Evolutionary conservation across 2,113 vertebrate species (phyloP).

Genomic region (Pseudopipra pipra): DNA sequence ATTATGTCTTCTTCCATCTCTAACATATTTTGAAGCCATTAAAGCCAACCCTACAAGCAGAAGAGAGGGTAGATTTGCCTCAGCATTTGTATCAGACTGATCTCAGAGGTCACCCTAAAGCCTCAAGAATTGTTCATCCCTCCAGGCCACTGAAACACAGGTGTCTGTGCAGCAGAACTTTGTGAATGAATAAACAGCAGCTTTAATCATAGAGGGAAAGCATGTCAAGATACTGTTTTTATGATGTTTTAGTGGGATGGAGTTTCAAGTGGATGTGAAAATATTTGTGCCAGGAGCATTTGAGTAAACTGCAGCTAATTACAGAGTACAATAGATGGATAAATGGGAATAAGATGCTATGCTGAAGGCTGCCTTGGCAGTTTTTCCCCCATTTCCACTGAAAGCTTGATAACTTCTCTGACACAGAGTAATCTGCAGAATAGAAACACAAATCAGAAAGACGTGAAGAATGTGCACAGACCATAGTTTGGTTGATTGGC

Average conservation of each 20-base stretch:
- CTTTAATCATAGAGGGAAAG: background rate
- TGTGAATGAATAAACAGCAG: background rate
- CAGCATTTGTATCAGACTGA: background rate
- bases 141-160: background rate
- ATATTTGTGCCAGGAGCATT: background rate
- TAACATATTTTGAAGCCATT: background rate
- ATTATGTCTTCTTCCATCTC: background rate
- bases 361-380: background rate
- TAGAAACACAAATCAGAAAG: background rate
- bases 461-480: accelerated
- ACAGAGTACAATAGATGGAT: background rate
- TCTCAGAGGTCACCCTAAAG: background rate
- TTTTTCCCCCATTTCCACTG: background rate
- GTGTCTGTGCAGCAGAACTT: background rate
- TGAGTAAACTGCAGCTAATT: background rate
- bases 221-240: background rate
- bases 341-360: background rate
- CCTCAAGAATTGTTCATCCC: background rate
- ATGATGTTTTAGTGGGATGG: background rate
- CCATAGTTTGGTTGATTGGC: background rate
- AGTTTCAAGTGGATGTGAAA: background rate
- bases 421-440: background rate
- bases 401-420: background rate
- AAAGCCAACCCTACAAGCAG: background rate
- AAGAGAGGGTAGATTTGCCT: background rate